phyloP scores from a whole-genome alignment of 2,113 vertebrate genomes.

The Myiopsitta monachus region DNA sequence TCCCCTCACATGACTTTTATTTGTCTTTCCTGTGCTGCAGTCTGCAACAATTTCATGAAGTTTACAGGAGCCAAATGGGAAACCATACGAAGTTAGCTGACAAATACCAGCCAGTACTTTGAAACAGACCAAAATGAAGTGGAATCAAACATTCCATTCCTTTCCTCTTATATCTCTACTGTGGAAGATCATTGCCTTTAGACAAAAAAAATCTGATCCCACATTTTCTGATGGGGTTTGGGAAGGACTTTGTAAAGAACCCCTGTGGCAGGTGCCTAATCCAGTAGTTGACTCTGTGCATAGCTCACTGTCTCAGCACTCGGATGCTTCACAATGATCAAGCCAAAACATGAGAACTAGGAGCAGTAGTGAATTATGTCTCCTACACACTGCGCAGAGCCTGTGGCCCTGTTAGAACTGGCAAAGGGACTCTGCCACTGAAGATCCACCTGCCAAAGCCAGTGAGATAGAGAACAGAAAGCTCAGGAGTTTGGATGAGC shows the following conservation, averaged over 20 bases:
- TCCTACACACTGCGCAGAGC: background rate
- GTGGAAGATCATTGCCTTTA: background rate
- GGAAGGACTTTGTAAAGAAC: background rate
- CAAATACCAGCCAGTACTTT: background rate
- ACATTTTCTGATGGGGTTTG: background rate
- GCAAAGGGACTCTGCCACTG: background rate
- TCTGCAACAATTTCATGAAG: background rate
- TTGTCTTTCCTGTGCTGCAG: background rate
- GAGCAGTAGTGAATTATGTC: background rate
- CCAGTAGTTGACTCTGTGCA: background rate
- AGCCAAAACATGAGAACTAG: background rate
- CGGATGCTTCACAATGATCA: background rate
- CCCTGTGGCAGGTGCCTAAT: accelerated
- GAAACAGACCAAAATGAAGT: background rate
- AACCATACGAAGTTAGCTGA: background rate
- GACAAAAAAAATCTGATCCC: background rate
- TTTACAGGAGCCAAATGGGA: background rate
- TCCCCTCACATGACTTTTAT: background rate
- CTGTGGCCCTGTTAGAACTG: background rate
- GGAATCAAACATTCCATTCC: background rate
- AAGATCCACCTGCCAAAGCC: background rate
- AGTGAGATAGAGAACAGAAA: background rate
- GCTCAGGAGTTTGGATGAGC: background rate
- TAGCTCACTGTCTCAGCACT: background rate
- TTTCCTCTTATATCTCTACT: background rate